Evolutionary conservation across 2,888 invertebrate species (phyloP), one percentile per base, ranked within the genome.

Genomic region (Cephonodes hylas): DNA sequence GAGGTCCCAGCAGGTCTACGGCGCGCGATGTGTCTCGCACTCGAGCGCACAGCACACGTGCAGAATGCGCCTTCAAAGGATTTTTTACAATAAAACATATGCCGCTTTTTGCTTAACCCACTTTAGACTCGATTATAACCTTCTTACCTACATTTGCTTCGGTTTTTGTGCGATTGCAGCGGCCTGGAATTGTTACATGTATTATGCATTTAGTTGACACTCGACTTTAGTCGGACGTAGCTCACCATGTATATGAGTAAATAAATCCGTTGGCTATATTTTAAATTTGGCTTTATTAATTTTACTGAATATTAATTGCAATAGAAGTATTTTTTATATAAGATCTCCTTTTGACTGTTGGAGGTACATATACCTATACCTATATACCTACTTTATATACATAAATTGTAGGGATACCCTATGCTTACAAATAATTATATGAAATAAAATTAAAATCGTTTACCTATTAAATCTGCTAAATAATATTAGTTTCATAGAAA

Each of bases 21-120:
- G 79, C 79, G 78, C 83, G 84, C 83, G 83, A 82, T 81, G 75
- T 85, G 80, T 82, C 84, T 79, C 72, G 79, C 79, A 77, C 85
- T 85, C 75, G 76, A 85, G 80, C 79, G 77, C 59, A 73, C 70
- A 68, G 80, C 86, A 91, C 91, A 91, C 91, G 91, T 91, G 91
- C 89, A 91, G 86, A 85, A 85, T 86, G 80, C 69, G 77, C 74
- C 69, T 76, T 86, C 83, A 90, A 89, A 86, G 85, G 86, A 85
- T 89, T 91, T 92, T 91, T 91, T 91, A 84, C 80, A 87, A 88
- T 84, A 89, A 88, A 90, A 89, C 89, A 90, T 89, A 87, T 91
- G 91, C 89, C 88, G 87, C 85, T 89, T 91, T 91, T 91, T 89
- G 88, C 91, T 90, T 92, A 91, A 92, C 91, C 91, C 90, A 91